phyloP scores from a whole-genome alignment of 2,113 vertebrate species.

The Anoplopoma fimbria region DNA sequence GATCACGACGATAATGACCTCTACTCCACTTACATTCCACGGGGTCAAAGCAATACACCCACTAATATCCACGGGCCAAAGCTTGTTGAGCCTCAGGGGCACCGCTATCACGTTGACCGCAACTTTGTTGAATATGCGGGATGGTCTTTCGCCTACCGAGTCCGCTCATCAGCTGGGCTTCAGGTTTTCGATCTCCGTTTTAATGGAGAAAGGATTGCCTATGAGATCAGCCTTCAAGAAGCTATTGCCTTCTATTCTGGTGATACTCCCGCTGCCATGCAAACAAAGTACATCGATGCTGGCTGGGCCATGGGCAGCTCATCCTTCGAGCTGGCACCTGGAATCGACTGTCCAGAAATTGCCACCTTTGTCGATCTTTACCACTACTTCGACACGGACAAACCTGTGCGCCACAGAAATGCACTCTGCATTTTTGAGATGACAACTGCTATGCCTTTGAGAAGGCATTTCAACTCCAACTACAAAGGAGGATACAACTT shows the following conservation, averaged over 20 bases:
- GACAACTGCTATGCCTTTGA: slow-evolving; percentile 87
- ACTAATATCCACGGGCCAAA: slow-evolving; percentile 80
- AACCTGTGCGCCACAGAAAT: slow-evolving; percentile 78
- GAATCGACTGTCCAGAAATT: slow-evolving; percentile 90
- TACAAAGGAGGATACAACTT: slow-evolving; percentile 88
- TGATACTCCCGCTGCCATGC: slow-evolving; percentile 89
- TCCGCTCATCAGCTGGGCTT: slow-evolving; percentile 88
- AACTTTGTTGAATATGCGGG: slow-evolving; percentile 88
- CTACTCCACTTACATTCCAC: slow-evolving; percentile 88
- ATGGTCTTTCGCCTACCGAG: slow-evolving; percentile 91
- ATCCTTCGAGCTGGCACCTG: slow-evolving; percentile 86
- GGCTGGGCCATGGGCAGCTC: slow-evolving; percentile 91
- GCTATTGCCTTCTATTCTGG: slow-evolving; percentile 91
- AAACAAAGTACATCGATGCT: slow-evolving; percentile 91
- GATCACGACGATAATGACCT: slow-evolving; percentile 63
- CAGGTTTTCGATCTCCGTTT: slow-evolving; percentile 91
- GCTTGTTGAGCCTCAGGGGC: slow-evolving; percentile 87
- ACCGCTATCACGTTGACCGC: slow-evolving; percentile 82
- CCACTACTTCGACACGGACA: slow-evolving; percentile 88
- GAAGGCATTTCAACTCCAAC: slow-evolving; percentile 90
- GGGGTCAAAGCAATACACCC: slow-evolving; percentile 80
- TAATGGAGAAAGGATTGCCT: slow-evolving; percentile 88
- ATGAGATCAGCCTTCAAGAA: slow-evolving; percentile 93
- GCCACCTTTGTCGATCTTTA: slow-evolving; percentile 88
- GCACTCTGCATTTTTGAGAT: slow-evolving; percentile 94